phyloP scores from a whole-genome alignment of 2,113 vertebrate genomes.

The Bos taurus region ARS-UCD2.0 NC_037338.1:70024001-70024500 shows the following conservation, averaged over 20 bases:
- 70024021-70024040: neutral
- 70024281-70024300: neutral
- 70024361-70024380: neutral
- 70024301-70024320: neutral
- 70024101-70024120: neutral
- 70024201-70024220: neutral
- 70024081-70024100: neutral
- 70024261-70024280: neutral
- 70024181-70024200: neutral
- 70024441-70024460: neutral
- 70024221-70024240: neutral
- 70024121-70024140: neutral
- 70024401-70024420: neutral
- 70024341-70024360: neutral
- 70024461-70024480: neutral
- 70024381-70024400: neutral
- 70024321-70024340: neutral
- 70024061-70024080: neutral
- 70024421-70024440: neutral
- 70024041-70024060: neutral
- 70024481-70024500: neutral
- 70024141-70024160: neutral
- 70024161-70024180: neutral
- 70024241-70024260: neutral
- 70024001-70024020: neutral